These are phyloP conservation scores for Trilocha varians DNA, from an alignment of 2,888 invertebrate species.

Conservation along the genomic window DNA sequence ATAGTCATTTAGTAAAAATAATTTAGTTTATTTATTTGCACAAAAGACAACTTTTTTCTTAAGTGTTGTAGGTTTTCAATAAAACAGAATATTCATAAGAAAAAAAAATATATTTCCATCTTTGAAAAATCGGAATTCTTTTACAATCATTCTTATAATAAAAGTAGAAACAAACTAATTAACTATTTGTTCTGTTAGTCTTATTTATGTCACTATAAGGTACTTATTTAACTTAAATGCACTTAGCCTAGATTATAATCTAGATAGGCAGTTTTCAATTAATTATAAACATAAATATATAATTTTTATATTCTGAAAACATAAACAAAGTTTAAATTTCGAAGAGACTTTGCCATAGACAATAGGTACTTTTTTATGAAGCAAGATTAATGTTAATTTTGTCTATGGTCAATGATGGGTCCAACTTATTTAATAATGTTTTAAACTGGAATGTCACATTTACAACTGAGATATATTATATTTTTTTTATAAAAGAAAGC, in stretches of 20 bases:
- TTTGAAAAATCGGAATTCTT: constrained; percentile 21
- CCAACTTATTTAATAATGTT: constrained; percentile 21
- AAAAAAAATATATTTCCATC: constrained; percentile 41
- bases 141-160: constrained; percentile 21
- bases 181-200: constrained; percentile 23
- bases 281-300: neutral
- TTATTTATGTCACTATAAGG: constrained; percentile 20
- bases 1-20: no score
- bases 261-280: neutral
- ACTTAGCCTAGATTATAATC: neutral
- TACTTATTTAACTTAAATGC: constrained; percentile 8
- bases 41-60: no score
- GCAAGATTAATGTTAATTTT: no score
- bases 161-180: constrained; percentile 10
- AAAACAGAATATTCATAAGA: neutral
- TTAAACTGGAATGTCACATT: constrained; percentile 62
- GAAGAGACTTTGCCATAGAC: no score
- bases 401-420: neutral
- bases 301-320: neutral
- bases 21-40: no score
- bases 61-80: no score
- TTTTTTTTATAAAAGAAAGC: constrained; percentile 38
- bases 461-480: constrained; percentile 62
- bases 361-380: no score
- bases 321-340: neutral